Evolutionary conservation across 2,888 invertebrate species (phyloP).

Genomic region (Bellardia pandia): DNA sequence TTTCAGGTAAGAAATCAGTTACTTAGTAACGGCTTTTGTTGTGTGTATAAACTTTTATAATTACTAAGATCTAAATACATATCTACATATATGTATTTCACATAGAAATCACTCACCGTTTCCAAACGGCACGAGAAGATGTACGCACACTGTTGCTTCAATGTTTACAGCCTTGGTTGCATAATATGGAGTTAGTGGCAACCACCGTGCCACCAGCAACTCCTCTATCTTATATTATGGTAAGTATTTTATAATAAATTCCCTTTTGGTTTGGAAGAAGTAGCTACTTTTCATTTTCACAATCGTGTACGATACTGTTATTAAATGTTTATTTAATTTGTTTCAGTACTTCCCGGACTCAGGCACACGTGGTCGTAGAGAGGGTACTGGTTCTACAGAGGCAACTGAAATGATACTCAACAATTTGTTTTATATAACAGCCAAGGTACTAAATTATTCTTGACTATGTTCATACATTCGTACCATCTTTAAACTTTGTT

Average conservation of each 20-base stretch:
- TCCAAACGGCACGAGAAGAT: conserved; percentile 97
- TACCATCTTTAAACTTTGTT: too few species aligned
- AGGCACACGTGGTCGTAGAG: conserved; percentile 90
- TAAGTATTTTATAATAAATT: conserved; percentile 79
- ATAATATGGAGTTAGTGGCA: conserved; percentile 99
- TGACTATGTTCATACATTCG: too few species aligned
- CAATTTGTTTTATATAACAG: conserved; percentile 98
- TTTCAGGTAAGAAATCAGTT: conserved; percentile 90
- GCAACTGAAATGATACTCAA: conserved; percentile 99
- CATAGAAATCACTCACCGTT: conserved; percentile 96
- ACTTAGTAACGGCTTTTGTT: not conserved
- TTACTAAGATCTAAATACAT: not conserved
- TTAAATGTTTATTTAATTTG: not conserved
- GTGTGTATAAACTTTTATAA: not conserved
- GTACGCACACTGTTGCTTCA: conserved; percentile 95
- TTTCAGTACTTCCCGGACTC: conserved; percentile 86
- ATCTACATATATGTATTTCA: not conserved
- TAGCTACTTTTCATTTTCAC: not conserved
- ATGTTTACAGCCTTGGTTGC: conserved; percentile 97
- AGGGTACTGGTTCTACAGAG: conserved; percentile 99
- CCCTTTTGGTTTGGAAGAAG: too few species aligned
- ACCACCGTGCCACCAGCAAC: conserved; percentile 97
- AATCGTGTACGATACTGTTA: not conserved
- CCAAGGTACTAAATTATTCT: conserved; percentile 89
- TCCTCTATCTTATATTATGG: conserved; percentile 93